Evolutionary conservation across 2,888 invertebrate genomes (phyloP), one percentile per base, ranked within the genome.

Genomic region (Diadegma fenestrale): DNA sequence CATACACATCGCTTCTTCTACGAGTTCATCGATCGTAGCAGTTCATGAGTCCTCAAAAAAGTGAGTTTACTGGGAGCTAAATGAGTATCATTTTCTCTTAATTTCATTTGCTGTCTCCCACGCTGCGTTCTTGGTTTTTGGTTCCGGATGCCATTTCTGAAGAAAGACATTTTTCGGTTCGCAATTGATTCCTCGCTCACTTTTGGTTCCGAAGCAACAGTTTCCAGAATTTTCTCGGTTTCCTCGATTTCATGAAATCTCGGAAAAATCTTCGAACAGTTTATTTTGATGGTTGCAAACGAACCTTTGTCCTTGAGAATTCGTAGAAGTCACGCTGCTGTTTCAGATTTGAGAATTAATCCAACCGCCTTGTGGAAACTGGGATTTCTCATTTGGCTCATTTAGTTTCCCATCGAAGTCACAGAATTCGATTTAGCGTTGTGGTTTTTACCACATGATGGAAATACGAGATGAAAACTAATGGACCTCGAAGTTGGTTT

Each of bases 401-500:
- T 54, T 54, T 3, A 12, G 54, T 0, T 22, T 4, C 3, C 26
- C 54, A 10, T 26, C n/a, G 4, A 26, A 58, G 58, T 64, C 43
- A 45, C 14, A n/a, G 82, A 43, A 26, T 48, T 41, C 26, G 66
- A 78, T 81, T 78, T 77, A 51, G 54, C 61, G 73, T 51, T 78
- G 78, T 43, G 84, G 84, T 37, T 37, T 37, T 37, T 10, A 84
- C 81, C 84, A 51, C 68, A 61, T n/a, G 61, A 77, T 61, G 77
- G 61, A 77, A 72, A 77, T 66, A 73, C 54, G 75, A 79, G 82
- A 71, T 58, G 82, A 48, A 82, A 85, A 82, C 75, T 79, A 85
- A 85, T 82, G 76, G 82, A 79, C 79, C 82, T 75, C n/a, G 61
- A 33, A 48, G 73, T 77, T 72, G 68, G 82, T 73, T 73, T 86